Evolutionary conservation across 2,113 vertebrate genomes (phyloP), one percentile per base, ranked within the genome.

Genomic region (Neolamprologus longior): DNA sequence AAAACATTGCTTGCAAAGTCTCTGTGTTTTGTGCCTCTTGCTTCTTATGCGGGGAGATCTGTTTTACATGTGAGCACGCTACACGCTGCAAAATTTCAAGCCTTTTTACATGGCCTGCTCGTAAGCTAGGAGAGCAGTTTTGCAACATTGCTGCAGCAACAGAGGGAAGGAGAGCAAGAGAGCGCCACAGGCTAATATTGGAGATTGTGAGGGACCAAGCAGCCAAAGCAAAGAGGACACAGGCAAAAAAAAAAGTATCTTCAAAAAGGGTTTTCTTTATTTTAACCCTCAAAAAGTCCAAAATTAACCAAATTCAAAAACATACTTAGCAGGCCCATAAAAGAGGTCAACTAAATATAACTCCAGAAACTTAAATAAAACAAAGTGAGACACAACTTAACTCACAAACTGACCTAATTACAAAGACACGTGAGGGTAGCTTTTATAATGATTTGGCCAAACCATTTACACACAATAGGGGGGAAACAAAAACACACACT

Each of bases 1-100:
- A 88, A 89, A 81, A 82, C 6, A 35, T 28, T 42, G 26, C 13
- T 15, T 14, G 35, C 83, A 28, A 53, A 47, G 37, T 89, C 47
- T 84, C 76, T 92, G 42, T 57, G 42, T 76, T 57, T 61, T 52
- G 31, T n/a, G 6, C 85, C 37, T 84, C 47, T 42, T 21, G 10
- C 21, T 61, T 76, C 4, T 28, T 31, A 40, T 53, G 55, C 53
- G 2, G 7, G 9, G 9, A 45, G 19, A 57, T 73, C 58, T 37
- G 5, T 71, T 85, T 85, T 31, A 37, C 21, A 35, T 58, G 47
- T 31, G 10, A 19, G 15, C 26, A 13, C 1, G 6, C 24, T 50
- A 76, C 71, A 50, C 4, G 4, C 61, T 37, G n/a, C 33, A 66
- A 42, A 45, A 58, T 63, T 7, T 57, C 10, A 81, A 24, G 50